Conservation (phyloP, 2,888 invertebrate species). For the Carpatolechia fugitivella region DNA sequence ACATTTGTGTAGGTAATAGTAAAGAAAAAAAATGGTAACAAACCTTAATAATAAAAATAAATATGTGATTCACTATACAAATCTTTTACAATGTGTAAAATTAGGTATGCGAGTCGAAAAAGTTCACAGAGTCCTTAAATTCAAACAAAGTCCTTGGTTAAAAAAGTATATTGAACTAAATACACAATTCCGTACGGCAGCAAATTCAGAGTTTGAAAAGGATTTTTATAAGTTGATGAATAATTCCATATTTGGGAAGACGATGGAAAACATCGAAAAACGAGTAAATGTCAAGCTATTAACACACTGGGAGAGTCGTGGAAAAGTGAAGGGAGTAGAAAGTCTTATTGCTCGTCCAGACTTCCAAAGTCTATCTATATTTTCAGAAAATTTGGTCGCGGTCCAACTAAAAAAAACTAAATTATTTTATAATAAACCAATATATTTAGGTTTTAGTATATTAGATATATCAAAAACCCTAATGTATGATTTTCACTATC, state of each 20-base stretch:
- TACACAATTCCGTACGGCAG: slow-evolving; percentile 34
- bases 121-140: slow-evolving; percentile 30
- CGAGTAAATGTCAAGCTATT: slow-evolving; percentile 38
- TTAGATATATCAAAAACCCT: slow-evolving; percentile 15
- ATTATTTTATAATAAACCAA: slow-evolving; percentile 16
- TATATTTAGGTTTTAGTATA: slow-evolving; percentile 17
- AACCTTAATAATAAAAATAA: slow-evolving; percentile 27
- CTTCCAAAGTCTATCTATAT: slow-evolving; percentile 15
- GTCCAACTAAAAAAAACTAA: slow-evolving; percentile 14
- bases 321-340: slow-evolving; percentile 29
- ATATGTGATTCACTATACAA: slow-evolving; percentile 29
- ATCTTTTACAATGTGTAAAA: slow-evolving; percentile 30
- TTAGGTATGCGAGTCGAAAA: slow-evolving; percentile 25
- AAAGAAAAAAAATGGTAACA: slow-evolving; percentile 20
- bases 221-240: slow-evolving; percentile 51
- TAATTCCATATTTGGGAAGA: slow-evolving; percentile 49
- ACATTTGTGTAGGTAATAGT: slow-evolving; percentile 14
- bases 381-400: slow-evolving; percentile 10
- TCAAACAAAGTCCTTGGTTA: slow-evolving; percentile 45
- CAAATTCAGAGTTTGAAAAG: slow-evolving; percentile 44
- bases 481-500: slow-evolving; percentile 22
- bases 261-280: slow-evolving; percentile 41
- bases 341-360: slow-evolving; percentile 26
- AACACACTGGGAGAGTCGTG: slow-evolving; percentile 36
- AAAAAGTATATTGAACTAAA: slow-evolving; percentile 50